Evolutionary conservation across 1,140 invertebrate species (phyloP), one percentile per base, ranked within the genome.

Genomic region (Gryon sp.): DNA sequence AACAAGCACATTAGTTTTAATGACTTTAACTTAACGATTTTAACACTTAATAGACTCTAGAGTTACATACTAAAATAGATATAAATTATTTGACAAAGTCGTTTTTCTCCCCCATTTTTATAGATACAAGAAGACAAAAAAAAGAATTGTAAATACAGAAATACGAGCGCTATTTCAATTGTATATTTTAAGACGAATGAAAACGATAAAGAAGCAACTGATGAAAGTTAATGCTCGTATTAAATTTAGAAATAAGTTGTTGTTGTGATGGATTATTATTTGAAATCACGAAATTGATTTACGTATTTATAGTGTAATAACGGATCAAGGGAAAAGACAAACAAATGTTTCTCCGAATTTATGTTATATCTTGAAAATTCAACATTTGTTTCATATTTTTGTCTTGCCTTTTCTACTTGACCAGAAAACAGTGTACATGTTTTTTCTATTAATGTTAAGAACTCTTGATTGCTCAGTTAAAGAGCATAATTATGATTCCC

Each of bases 1-100:
- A 70, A 53, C 11, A 22, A 53, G 55, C 46, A 68, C 50, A 4
- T 16, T 70, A 70, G 55, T 62, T 69, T 36, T 69, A 41, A 57
- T 50, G 41, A 12, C 32, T 43, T 53, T 40, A 46, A 57, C 41
- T 57, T 38, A 52, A 43, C 20, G 18, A 69, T 69, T 69, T 59
- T 48, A 55, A 43, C 24, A 63, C 24, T 60, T 41, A 52, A 19
- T 65, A 65, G 60, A 53, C 5, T 30, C 8, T 65, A 65, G 48
- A 26, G 48, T 22, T 34, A 34, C 19, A 6, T 55, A 16, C 19
- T 24, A 50, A n/a, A n/a, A n/a, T 26, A 46, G 4, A 41, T 36
- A 36, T 14, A 36, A 60, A 14, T n/a, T 11, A 40, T 36, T 46
- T 6, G 9, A 48, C 41, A 20, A 28, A 62, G 41, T 22, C 4